Evolutionary conservation across 2,113 vertebrate genomes (phyloP).

Genomic region (Oryzias curvinotus): DNA sequence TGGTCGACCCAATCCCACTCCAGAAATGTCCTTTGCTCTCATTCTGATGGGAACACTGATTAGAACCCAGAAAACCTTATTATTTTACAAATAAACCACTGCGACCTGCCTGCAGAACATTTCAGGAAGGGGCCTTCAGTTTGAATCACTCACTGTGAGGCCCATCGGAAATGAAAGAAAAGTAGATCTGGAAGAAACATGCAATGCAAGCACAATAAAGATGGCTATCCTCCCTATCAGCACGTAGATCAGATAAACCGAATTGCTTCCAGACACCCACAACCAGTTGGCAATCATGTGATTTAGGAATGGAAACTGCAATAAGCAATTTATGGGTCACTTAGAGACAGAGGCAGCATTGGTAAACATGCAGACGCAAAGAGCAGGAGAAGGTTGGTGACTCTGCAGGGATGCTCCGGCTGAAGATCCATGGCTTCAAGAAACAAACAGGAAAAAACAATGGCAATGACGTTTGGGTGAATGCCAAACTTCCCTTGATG

Average conservation of each 20-base stretch:
- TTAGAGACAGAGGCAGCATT: constrained; percentile 11
- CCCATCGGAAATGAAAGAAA: constrained; percentile 43
- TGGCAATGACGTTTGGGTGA: background rate
- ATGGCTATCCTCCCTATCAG: constrained; percentile 41
- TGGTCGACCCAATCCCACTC: constrained; percentile 18
- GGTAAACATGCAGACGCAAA: constrained; percentile 4
- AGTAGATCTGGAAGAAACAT: constrained; percentile 14
- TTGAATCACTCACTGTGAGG: constrained; percentile 5
- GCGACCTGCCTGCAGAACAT: constrained; percentile 32
- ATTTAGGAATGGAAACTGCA: constrained; percentile 47
- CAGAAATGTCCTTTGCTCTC: constrained; percentile 2
- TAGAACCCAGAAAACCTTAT: constrained; percentile 3
- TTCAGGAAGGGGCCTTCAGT: constrained; percentile 6
- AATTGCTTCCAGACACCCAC: constrained; percentile 16
- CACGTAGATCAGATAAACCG: constrained; percentile 42
- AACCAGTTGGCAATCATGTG: constrained; percentile 16
- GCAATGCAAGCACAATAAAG: constrained; percentile 44
- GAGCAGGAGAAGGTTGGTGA: background rate
- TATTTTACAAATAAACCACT: constrained; percentile 26
- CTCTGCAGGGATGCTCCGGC: background rate
- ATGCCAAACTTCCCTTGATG: no score
- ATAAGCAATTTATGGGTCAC: constrained; percentile 24
- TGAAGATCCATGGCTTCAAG: no score
- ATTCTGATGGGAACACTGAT: constrained; percentile 34
- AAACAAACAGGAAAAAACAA: background rate